These are phyloP conservation scores for Zaprionus obscuricornis DNA, from an alignment of 2,888 invertebrate species.

Conservation along the genomic window DNA sequence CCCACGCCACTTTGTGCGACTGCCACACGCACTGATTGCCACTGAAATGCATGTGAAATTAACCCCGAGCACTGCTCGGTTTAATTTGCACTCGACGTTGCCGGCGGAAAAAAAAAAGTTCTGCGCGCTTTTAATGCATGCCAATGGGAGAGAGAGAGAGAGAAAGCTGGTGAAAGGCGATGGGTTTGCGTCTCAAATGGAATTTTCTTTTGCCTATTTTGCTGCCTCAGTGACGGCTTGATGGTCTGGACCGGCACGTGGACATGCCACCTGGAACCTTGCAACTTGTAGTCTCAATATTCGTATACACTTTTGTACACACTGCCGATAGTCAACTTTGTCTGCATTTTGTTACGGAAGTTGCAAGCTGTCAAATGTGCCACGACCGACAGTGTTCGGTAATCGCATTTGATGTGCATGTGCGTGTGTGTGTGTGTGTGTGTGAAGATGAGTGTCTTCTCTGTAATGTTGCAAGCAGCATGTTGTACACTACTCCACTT, in stretches of 20 bases:
- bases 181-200: constrained; percentile 65
- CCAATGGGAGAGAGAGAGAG: constrained; percentile 38
- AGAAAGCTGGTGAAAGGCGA: constrained; percentile 2
- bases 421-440: too few relatives aligned
- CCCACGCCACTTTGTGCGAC: constrained; percentile 30
- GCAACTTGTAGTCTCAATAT: neutral
- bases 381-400: constrained; percentile 21
- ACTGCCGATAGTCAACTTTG: constrained; percentile 31
- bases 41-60: constrained; percentile 78
- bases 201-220: constrained; percentile 74
- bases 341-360: constrained; percentile 48
- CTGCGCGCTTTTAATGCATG: constrained; percentile 48
- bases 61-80: constrained; percentile 72
- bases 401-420: constrained; percentile 41
- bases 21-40: constrained; percentile 74
- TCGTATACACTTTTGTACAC: constrained; percentile 33
- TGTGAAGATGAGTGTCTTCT: too few relatives aligned
- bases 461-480: too few relatives aligned
- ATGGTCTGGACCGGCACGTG: constrained; percentile 36
- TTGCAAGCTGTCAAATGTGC: constrained; percentile 50
- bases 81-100: constrained; percentile 72
- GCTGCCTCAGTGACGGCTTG: constrained; percentile 59
- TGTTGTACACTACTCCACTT: too few relatives aligned
- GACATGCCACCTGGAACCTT: constrained; percentile 33
- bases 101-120: constrained; percentile 34